Conservation (phyloP, 2,797 vertebrate genomes). For the Anguilla megastoma region DNA sequence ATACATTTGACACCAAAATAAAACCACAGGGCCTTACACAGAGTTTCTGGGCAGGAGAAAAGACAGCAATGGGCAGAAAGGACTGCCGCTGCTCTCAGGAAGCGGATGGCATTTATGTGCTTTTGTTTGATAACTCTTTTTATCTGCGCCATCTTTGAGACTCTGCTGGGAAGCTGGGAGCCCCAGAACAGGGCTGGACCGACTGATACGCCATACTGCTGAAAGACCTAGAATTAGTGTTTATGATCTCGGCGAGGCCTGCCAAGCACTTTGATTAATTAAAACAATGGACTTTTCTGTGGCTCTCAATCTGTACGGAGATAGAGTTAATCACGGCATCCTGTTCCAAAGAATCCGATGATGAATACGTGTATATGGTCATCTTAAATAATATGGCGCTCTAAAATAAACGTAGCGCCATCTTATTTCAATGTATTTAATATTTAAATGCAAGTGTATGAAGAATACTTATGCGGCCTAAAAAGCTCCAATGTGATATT, state of each 20-base stretch:
- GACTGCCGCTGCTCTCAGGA: not conserved
- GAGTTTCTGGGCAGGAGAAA: not conserved
- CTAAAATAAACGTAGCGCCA: not conserved
- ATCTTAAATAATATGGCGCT: not conserved
- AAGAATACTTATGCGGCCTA: not conserved
- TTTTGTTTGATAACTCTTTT: constrained; percentile 12
- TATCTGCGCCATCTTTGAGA: constrained; percentile 17
- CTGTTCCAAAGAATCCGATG: constrained; percentile 35
- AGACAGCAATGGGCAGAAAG: not conserved
- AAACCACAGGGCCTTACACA: not conserved
- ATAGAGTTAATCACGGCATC: constrained; percentile 58
- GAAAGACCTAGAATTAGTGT: constrained; percentile 49
- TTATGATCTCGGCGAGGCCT: constrained; percentile 51
- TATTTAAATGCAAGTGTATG: not conserved
- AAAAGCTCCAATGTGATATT: not conserved
- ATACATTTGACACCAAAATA: not conserved
- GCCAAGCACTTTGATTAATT: constrained; percentile 54
- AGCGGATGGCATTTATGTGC: not conserved
- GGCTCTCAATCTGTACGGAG: not conserved
- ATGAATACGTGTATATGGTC: not conserved
- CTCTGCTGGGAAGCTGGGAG: not conserved
- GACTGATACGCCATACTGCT: constrained; percentile 32
- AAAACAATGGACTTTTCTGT: constrained; percentile 50
- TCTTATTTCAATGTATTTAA: not conserved
- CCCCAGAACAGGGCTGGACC: not conserved